Base-by-base conservation (phyloP, 2,888 invertebrate genomes). In the Andrena fulva region DNA sequence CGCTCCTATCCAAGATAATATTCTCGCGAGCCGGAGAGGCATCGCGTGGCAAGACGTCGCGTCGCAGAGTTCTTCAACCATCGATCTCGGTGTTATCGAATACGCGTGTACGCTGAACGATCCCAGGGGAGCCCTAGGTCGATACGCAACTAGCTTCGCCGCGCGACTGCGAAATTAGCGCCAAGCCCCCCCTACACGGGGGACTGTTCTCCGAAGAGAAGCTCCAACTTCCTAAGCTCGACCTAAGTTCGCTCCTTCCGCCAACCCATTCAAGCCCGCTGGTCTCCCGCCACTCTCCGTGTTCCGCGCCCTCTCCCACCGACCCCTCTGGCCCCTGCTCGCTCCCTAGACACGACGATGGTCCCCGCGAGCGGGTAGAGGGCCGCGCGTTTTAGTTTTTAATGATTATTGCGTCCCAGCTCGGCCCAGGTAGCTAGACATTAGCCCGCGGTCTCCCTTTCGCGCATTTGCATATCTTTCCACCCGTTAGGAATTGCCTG, bases 401-500 rank as follows among this genome's bases (percentile, higher is more conserved):
- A 93, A 93, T 91, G 92, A 92, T 92, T 91, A 92, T 92, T 92
- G 92, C 91, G 88, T 89, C 84, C 86, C 79, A 77, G 83, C 78
- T 74, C 72, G 86, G 89, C 82, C 85, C 90, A 91, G 91, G 89
- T 89, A 90, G 91, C 87, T 87, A 89, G 91, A 90, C 89, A 91
- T 92, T 92, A 89, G 73, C 90, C 87, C 84, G 89, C 84, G 89
- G 86, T 88, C 90, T 82, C 85, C 88, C 89, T 87, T 84, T 84
- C 87, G 87, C 88, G 87, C 90, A 92, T 93, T 93, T 92, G 92
- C 93, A 93, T 93, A 93, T 93, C 93, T 92, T 92, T 91, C 91
- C 89, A 90, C 85, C 89, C 89, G 91, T 91, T 92, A 91, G 92
- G 90, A 92, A 92, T 92, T 91, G 89, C 91, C 87, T 80, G 85